Base-by-base conservation (phyloP, 2,113 vertebrate species). In the Neodon shergylaensis region DNA sequence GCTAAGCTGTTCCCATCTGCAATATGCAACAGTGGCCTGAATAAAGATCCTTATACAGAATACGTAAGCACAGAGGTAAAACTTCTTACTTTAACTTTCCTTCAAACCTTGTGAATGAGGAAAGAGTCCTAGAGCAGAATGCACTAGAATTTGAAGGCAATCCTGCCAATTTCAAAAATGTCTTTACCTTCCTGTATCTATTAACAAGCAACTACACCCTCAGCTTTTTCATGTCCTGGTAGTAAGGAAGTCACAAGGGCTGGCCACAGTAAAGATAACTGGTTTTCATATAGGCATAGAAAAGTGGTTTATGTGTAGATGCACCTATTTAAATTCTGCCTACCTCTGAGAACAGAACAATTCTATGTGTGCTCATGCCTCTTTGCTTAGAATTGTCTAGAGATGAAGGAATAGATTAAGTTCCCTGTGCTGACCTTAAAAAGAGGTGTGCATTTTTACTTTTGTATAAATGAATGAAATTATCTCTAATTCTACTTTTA, bases 321-420 rank as follows among this genome's bases (percentile, higher is more conserved):
- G 36, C 16, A 16, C 36, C 2, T 61, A 33, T 1, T 61, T 61
- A 74, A 17, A 63, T 54, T 83, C 21, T 74, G 49, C 12, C 36
- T 7, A 26, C 3, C 12, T 42, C 33, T 47, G 0, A 44, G 28
- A 33, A 14, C 14, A 68, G 74, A 7, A 3, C 4, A 10, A 0
- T 9, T 9, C 24, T 73, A 70, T 2, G 63, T 39, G 14, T 66
- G 47, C 14, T 24, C 13, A 10, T 16, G 42, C 33, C 3, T 65
- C 68, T 33, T 22, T 65, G 24, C 21, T 87, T 81, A 39, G 52
- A 82, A 61, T 39, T 82, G 54, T 61, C 54, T 82, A 36, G 49
- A 82, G 36, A 26, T 26, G 22, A 39, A 16, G 3, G 61, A 39
- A 82, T 82, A 39, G 52, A 39, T 39, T 61, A 36, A 14, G 12